These are phyloP conservation scores for Trachelus stipa DNA, from an alignment of 2,888 invertebrate species.

Conservation along the genomic window DNA sequence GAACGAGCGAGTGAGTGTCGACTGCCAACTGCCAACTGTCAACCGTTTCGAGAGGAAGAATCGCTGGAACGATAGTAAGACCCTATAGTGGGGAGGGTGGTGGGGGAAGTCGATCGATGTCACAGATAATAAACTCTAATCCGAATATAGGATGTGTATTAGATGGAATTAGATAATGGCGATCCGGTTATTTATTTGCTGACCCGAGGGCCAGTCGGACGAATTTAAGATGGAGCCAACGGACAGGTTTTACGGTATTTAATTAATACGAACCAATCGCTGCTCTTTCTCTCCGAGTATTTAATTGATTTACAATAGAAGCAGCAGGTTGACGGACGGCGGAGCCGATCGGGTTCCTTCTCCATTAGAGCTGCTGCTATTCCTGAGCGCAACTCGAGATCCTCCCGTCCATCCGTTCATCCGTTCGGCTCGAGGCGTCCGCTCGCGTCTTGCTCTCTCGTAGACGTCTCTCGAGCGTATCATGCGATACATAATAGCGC, in stretches of 20 bases:
- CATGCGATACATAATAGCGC: constrained; percentile 4
- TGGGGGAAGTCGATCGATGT: constrained; percentile 6
- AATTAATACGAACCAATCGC: constrained; percentile 22
- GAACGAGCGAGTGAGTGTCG: too few relatives aligned
- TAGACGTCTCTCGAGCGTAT: constrained; percentile 1
- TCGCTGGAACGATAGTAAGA: too few relatives aligned
- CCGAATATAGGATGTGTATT: constrained; percentile 19
- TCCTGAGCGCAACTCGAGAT: too few relatives aligned
- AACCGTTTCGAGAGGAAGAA: too few relatives aligned
- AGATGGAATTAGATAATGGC: constrained; percentile 21
- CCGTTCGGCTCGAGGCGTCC: not conserved
- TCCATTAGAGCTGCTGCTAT: too few relatives aligned
- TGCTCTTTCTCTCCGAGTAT: not conserved
- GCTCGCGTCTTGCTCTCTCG: too few relatives aligned
- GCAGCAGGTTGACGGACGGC: constrained; percentile 2
- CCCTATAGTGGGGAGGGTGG: too few relatives aligned
- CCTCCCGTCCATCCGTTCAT: not conserved
- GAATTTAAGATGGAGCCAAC: constrained; percentile 11
- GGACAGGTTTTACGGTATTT: constrained; percentile 22
- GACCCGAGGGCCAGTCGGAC: constrained; percentile 16
- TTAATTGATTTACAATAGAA: constrained; percentile 22
- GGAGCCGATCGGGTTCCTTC: too few relatives aligned
- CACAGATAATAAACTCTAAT: constrained; percentile 13
- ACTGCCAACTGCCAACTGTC: too few relatives aligned
- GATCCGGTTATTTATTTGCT: constrained; percentile 23